These are phyloP conservation scores for Xyrichtys novacula DNA, from an alignment of 2,797 vertebrate species.

Conservation along the genomic window DNA sequence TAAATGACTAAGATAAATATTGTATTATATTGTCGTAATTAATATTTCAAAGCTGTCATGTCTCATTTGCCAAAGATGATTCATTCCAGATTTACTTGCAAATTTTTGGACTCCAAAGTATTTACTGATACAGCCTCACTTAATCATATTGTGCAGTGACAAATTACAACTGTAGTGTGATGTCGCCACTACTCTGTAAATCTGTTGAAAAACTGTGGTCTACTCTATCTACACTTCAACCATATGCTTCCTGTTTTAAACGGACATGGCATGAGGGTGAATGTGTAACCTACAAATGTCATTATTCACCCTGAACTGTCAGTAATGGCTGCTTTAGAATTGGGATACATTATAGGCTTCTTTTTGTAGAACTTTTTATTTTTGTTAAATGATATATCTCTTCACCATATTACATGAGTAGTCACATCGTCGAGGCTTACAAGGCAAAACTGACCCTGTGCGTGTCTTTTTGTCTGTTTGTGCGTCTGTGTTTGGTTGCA, in stretches of 20 bases:
- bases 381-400: background rate
- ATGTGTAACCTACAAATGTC: background rate
- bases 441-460: background rate
- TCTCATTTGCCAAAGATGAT: background rate
- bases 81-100: background rate
- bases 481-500: constrained; percentile 62
- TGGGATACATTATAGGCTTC: background rate
- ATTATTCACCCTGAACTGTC: background rate
- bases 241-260: background rate
- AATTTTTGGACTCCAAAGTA: background rate
- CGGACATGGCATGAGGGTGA: background rate
- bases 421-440: background rate
- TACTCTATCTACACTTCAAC: background rate
- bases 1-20: background rate
- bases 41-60: background rate
- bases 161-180: background rate
- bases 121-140: background rate
- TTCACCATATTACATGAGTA: background rate
- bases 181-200: background rate
- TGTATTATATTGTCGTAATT: background rate
- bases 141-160: background rate
- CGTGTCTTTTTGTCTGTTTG: too few species aligned
- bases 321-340: background rate
- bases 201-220: too few species aligned
- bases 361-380: background rate